phyloP scores from a whole-genome alignment of 2,797 vertebrate genomes.

The Leptodactylus fallax region DNA sequence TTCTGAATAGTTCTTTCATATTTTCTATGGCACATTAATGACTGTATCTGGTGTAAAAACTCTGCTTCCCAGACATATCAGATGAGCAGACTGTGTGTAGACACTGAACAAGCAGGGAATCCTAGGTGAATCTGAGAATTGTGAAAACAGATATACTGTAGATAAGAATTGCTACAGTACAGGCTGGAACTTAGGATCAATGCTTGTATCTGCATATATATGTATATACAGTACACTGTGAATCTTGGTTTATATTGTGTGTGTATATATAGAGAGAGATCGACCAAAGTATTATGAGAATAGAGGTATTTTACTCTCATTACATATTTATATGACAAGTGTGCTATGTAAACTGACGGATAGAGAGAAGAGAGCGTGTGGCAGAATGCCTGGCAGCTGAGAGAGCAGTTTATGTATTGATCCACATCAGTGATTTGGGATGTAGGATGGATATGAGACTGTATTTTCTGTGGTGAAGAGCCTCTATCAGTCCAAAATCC shows the following conservation, averaged over 20 bases:
- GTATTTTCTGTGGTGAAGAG: background rate
- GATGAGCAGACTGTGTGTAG: background rate
- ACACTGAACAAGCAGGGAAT: background rate
- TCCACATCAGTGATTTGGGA: constrained; percentile 14
- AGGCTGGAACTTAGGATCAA: background rate
- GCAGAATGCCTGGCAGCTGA: constrained; percentile 11
- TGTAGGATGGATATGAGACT: background rate
- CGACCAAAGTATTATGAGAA: background rate
- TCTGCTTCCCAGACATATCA: background rate
- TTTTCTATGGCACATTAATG: too few relatives aligned
- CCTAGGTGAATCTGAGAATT: too few relatives aligned
- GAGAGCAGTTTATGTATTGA: constrained; percentile 10
- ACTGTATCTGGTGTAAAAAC: too few relatives aligned
- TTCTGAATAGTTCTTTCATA: too few relatives aligned
- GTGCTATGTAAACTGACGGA: constrained; percentile 2
- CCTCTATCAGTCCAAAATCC: background rate
- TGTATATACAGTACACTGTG: background rate
- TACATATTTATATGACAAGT: constrained; percentile 30
- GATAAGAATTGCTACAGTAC: background rate
- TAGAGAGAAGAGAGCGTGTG: background rate
- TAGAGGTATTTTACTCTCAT: constrained; percentile 20
- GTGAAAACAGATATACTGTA: background rate
- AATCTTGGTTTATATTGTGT: background rate
- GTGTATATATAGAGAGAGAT: background rate
- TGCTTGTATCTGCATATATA: background rate